Evolutionary conservation across 2,888 invertebrate genomes (phyloP).

Genomic region (Dynastes maya): DNA sequence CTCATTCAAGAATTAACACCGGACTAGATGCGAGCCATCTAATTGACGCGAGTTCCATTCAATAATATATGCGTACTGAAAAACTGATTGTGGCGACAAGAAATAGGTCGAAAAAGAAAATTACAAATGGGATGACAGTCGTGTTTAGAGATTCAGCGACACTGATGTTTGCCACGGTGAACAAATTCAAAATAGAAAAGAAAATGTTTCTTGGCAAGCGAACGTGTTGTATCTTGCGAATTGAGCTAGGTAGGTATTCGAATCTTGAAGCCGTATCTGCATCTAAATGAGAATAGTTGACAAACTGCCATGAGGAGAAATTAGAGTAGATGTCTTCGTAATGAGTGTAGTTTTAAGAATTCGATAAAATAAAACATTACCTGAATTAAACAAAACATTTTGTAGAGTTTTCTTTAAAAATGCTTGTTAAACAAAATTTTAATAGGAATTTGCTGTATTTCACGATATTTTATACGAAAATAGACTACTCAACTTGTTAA

Average conservation of each 20-base stretch:
- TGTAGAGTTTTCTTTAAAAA: too few relatives aligned
- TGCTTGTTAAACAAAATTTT: too few relatives aligned
- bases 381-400: neutral
- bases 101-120: conserved; percentile 7
- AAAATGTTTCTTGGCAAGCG: conserved; percentile 56
- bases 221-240: conserved; percentile 28
- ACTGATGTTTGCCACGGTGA: conserved; percentile 15
- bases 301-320: conserved; percentile 61
- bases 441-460: too few relatives aligned
- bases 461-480: too few relatives aligned
- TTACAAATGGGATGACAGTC: conserved; percentile 21
- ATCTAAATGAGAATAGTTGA: conserved; percentile 62
- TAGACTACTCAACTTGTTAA: too few relatives aligned
- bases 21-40: neutral
- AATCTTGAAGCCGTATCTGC: conserved; percentile 47
- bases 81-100: neutral
- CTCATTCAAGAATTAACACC: conserved; percentile 1
- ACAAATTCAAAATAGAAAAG: conserved; percentile 63
- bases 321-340: neutral
- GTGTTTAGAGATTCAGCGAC: neutral
- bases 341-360: neutral
- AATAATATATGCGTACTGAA: neutral
- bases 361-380: neutral
- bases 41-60: neutral
- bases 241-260: conserved; percentile 7